Percentiles rank a stretch among this genome's conserved stretches.
phyloP scores from a whole-genome alignment of 2,888 invertebrate genomes.

The Lepidocyrtinus sp. region DNA sequence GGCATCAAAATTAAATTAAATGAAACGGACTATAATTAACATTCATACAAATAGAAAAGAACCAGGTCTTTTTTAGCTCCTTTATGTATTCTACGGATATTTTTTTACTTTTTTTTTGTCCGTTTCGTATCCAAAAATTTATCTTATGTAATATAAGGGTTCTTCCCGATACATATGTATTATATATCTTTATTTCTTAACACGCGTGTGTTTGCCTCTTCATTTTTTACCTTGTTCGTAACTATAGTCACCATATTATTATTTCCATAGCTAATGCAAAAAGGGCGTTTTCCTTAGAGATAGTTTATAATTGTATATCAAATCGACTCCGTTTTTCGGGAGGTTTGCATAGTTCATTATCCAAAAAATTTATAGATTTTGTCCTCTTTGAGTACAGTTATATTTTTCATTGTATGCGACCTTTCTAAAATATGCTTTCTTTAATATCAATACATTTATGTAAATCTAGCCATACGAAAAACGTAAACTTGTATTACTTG shows the following conservation, averaged over 20 bases:
- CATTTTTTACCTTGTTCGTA: no score
- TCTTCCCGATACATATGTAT: no score
- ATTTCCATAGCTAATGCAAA: no score
- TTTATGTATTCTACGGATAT: not conserved
- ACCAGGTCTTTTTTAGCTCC: conserved; percentile 57
- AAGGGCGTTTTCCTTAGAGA: no score
- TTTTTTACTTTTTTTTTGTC: not conserved
- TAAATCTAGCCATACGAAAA: no score
- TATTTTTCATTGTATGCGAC: not conserved
- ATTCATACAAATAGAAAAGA: no score
- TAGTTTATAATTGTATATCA: conserved; percentile 29
- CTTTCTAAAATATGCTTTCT: conserved; percentile 1
- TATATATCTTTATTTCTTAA: not conserved
- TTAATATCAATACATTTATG: not conserved
- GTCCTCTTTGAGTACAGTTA: conserved; percentile 29
- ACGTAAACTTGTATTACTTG: no score
- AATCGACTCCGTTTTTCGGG: conserved; percentile 51
- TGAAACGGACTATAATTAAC: not conserved
- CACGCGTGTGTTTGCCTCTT: conserved; percentile 3
- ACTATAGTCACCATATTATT: no score
- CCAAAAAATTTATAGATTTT: not conserved
- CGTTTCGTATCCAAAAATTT: conserved; percentile 9
- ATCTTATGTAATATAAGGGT: not conserved
- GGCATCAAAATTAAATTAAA: not conserved
- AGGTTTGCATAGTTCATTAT: conserved; percentile 40